Evolutionary conservation across 2,888 invertebrate genomes (phyloP), one percentile per base, ranked within the genome.

Genomic region (Marronus borbonicus): DNA sequence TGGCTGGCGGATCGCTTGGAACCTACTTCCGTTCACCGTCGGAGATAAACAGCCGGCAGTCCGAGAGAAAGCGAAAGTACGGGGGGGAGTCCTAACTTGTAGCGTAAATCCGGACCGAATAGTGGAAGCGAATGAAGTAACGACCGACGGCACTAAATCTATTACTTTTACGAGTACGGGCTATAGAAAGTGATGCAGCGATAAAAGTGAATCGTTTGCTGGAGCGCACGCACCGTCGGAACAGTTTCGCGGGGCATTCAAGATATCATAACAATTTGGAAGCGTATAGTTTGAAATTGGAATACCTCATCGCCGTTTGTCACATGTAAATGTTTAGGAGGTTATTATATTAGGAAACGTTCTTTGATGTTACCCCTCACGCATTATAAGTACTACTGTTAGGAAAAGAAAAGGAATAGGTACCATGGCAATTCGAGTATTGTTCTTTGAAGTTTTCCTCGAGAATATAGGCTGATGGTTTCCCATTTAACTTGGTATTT

Each of bases 21-120:
- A 72, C 72, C 44, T 74, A 62, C 72, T 74, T 60, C 72, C 20
- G 44, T 60, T 60, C 44, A 36, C 60, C 55, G 55, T 70, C 31
- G 31, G 31, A 20, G 52, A 74, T 74, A 60, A 60, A 60, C 60
- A 17, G 60, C 14, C 20, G 49, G 17, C 12, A 20, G 58, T 17
- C 14, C 79, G 82, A 74, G 81, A 82, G 82, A 72, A 77, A 78
- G 64, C 76, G 60, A 76, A 66, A 55, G 77, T 44, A 44, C 24
- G 64, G 28, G 62, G 55, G 64, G 62, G 68, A 24, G 90, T 90
- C 89, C 87, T 88, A 88, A 89, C 89, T 90, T 88, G 90, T 88
- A 88, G 89, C 90, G 89, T 79, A 83, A 86, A 86, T 86, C 86
- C 85, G 85, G 85, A 82, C 76, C 79, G 82, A 83, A 82, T 82